A percentile compares a stretch with the other conserved stretches of the same genome.
These are phyloP conservation scores for Panonychus citri DNA, from an alignment of 1,140 invertebrate genomes.

Conservation along the genomic window DNA sequence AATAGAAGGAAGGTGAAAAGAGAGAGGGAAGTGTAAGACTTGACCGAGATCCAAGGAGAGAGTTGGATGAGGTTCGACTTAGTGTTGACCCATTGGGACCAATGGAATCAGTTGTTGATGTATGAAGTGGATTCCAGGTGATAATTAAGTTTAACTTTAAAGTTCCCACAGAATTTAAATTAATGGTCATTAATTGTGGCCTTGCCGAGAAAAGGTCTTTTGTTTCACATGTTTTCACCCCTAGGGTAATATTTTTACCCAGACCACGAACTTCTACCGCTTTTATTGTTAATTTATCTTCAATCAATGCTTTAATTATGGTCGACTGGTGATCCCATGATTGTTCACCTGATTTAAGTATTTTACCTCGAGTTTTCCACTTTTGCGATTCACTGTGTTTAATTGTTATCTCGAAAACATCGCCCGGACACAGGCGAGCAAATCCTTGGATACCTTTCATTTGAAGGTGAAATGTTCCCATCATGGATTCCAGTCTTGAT, in stretches of 20 bases:
- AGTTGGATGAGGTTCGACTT: not conserved
- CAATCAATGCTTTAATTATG: slow-evolving; percentile 29
- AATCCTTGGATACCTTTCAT: slow-evolving; percentile 31
- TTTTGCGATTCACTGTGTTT: slow-evolving; percentile 32
- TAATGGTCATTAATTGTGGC: slow-evolving; percentile 35
- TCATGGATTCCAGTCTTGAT: slow-evolving; percentile 28
- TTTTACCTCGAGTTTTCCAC: slow-evolving; percentile 33
- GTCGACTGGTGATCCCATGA: slow-evolving; percentile 29
- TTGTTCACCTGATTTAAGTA: slow-evolving; percentile 31
- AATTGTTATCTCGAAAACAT: slow-evolving; percentile 36
- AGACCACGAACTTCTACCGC: slow-evolving; percentile 28
- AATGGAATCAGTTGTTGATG: not conserved
- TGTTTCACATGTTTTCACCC: slow-evolving; percentile 36
- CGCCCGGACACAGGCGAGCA: slow-evolving; percentile 34
- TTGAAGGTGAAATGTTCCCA: slow-evolving; percentile 30
- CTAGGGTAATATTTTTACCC: slow-evolving; percentile 27
- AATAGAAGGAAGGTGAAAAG: not conserved
- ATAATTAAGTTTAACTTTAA: slow-evolving; percentile 36
- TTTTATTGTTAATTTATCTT: slow-evolving; percentile 32
- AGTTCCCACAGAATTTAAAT: slow-evolving; percentile 36
- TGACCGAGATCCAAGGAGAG: not conserved
- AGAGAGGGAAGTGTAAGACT: not conserved
- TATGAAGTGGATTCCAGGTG: slow-evolving; percentile 27
- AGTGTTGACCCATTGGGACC: not conserved
- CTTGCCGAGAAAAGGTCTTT: slow-evolving; percentile 31